These are phyloP conservation scores for Tapera naevia DNA, from an alignment of 2,797 vertebrate species.

Conservation along the genomic window DNA sequence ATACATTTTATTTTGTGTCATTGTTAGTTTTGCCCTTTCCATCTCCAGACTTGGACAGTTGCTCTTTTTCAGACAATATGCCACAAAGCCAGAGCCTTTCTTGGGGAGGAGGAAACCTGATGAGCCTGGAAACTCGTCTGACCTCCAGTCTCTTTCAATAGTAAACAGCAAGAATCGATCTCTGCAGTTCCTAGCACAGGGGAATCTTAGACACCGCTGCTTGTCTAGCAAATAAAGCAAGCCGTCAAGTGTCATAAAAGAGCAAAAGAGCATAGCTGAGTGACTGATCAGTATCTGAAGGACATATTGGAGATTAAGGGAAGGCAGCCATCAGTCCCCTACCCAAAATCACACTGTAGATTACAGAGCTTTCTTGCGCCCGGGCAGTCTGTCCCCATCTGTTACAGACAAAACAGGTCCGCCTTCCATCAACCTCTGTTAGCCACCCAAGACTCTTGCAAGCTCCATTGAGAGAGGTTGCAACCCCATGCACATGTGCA, in stretches of 20 bases:
- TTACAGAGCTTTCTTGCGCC: not conserved
- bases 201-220: not conserved
- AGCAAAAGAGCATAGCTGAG: not conserved
- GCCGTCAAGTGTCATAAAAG: not conserved
- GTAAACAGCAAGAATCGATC: not conserved
- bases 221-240: not conserved
- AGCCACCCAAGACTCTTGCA: not conserved
- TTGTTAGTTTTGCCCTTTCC: not conserved
- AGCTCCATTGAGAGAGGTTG: not conserved
- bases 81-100: not conserved
- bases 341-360: accelerated
- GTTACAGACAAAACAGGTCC: not conserved
- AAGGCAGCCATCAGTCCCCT: not conserved
- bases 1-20: not conserved
- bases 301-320: not conserved
- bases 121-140: not conserved
- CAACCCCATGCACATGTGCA: accelerated
- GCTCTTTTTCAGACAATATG: not conserved
- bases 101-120: not conserved
- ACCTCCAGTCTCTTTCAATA: not conserved
- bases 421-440: not conserved
- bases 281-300: not conserved
- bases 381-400: accelerated
- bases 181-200: not conserved
- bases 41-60: not conserved